Evolutionary conservation across 2,888 invertebrate genomes (phyloP), one percentile per base, ranked within the genome.

Genomic region (Conchocele bisecta): DNA sequence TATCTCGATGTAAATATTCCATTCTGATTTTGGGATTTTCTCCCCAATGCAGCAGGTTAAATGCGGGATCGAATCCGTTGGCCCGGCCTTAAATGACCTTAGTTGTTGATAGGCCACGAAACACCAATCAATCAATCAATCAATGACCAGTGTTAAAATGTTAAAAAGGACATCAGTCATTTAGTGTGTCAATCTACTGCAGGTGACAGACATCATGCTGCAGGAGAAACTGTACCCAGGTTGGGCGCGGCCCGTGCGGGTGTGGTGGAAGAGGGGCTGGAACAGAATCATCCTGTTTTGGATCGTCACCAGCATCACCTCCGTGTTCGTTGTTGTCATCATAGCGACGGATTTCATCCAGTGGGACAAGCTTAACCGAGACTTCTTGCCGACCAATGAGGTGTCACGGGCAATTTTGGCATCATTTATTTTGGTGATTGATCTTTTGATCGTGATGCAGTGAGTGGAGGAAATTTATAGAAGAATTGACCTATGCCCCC

Each of bases 181-280:
- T n/a, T n/a, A n/a, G n/a, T n/a, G n/a, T n/a, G n/a, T 35, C 37
- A 42, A 9, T 46, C 28, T 15, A 5, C 48, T 60, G 4, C 61
- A 91, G 92, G 92, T 93, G 28, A 92, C 92, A 42, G 93, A 93
- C 81, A 92, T 93, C 85, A 92, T 93, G 92, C 89, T 93, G 6
- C 93, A 93, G 81, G 93, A 93, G 82, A 91, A 91, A 72, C 87
- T 92, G 20, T 93, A 92, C 79, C 92, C 92, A 0, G 84, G 88
- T 50, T 93, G 92, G 92, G 92, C 92, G 1, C 83, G 86, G 29
- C 76, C 79, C 7, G 83, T 88, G 7, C 71, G 91, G 7, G 74
- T 57, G 33, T 92, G 92, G 92, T 88, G 92, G 83, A 86, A 89
- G 48, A 88, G 88, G 35, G 90, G 91, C 31, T 82, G 88, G 17